These are phyloP conservation scores for Pipa parva DNA, from an alignment of 2,113 vertebrate species.

Conservation along the genomic window DNA sequence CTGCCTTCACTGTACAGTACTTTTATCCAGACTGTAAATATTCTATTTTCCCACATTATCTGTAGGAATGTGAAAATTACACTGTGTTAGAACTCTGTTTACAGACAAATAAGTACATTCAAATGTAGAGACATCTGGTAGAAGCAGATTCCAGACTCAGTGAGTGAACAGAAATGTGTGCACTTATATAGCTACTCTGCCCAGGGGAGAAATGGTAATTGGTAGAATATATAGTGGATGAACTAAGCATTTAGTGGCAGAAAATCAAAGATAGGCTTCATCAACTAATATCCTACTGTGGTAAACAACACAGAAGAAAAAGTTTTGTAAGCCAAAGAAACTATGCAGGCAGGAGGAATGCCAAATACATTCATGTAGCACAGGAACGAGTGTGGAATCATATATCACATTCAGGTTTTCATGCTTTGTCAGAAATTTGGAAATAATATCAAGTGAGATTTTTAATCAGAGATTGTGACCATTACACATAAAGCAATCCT, in stretches of 20 bases:
- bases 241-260: not conserved
- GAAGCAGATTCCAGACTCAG: constrained; percentile 8
- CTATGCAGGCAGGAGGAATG: not conserved
- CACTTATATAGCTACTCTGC: not conserved
- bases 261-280: not conserved
- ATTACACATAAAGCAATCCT: too few relatives aligned
- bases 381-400: too few relatives aligned
- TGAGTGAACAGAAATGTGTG: constrained; percentile 7
- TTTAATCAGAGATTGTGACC: too few relatives aligned
- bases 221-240: constrained; percentile 1
- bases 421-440: too few relatives aligned
- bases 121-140: constrained; percentile 32
- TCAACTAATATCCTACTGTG: constrained; percentile 3
- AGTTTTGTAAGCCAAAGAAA: not conserved
- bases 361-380: too few relatives aligned
- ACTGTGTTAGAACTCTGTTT: constrained; percentile 8
- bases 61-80: not conserved
- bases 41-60: constrained; percentile 4
- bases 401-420: too few relatives aligned
- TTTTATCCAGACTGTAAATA: not conserved
- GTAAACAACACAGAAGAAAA: not conserved
- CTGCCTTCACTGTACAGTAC: not conserved
- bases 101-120: constrained; percentile 8
- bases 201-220: constrained; percentile 28
- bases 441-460: too few relatives aligned